phyloP scores from a whole-genome alignment of 2,888 invertebrate genomes.

The Dimorphilus gyrociliatus region DNA sequence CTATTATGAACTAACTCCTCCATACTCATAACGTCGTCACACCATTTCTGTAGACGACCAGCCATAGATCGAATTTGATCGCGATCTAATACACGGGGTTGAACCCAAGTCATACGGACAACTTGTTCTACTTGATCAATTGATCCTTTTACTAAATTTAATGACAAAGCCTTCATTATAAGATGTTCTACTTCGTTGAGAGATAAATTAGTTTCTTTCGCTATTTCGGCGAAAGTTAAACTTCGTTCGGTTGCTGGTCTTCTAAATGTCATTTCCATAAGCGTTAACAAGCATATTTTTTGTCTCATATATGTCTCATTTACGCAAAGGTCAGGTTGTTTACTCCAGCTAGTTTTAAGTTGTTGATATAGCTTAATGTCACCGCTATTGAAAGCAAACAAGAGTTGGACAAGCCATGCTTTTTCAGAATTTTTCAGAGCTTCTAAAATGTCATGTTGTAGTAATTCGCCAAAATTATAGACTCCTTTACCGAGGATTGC shows the following conservation, averaged over 20 bases:
- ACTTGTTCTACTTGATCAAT: conserved; percentile 71
- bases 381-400: conserved; percentile 42
- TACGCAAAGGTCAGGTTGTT: conserved; percentile 60
- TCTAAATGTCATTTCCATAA: conserved; percentile 98
- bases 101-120: conserved; percentile 69
- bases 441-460: conserved; percentile 83
- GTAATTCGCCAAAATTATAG: conserved; percentile 87
- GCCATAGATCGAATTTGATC: conserved; percentile 43
- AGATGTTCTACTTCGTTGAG: conserved; percentile 59
- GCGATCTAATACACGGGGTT: conserved; percentile 58
- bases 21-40: too few relatives aligned
- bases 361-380: conserved; percentile 47
- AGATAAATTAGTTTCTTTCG: conserved; percentile 64
- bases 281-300: conserved; percentile 82
- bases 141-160: conserved; percentile 77
- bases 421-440: conserved; percentile 60
- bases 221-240: conserved; percentile 75
- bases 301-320: conserved; percentile 65
- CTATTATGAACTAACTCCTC: too few relatives aligned
- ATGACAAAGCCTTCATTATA: conserved; percentile 91
- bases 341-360: conserved; percentile 56
- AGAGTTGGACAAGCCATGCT: conserved; percentile 63
- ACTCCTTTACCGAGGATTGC: conserved; percentile 70
- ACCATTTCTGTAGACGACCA: too few relatives aligned
- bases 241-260: conserved; percentile 69